Conservation (phyloP, 2,888 invertebrate genomes). For the Clivina fossor region DNA sequence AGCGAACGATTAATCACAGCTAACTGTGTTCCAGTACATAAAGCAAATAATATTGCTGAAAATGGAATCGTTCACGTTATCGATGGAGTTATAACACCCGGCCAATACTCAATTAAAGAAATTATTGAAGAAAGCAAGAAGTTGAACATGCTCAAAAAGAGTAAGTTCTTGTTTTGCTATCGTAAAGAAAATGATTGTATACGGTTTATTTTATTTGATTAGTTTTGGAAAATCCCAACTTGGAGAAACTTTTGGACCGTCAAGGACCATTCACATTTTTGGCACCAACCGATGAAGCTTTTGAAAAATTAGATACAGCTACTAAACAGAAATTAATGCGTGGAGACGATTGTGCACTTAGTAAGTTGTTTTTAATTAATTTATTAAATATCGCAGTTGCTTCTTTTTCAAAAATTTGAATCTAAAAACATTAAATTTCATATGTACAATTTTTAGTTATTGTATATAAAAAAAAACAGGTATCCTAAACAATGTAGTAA, state of each 20-base stretch:
- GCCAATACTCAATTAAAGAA: conserved; percentile 59
- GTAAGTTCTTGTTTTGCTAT: conserved; percentile 44
- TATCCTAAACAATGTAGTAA: too few species aligned
- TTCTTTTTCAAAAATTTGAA: neutral
- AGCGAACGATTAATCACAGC: conserved; percentile 60
- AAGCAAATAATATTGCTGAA: conserved; percentile 63
- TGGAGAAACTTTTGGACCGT: conserved; percentile 58
- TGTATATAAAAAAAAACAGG: too few species aligned
- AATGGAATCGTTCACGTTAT: conserved; percentile 69
- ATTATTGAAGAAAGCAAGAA: conserved; percentile 61
- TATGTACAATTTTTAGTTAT: too few species aligned
- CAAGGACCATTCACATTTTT: conserved; percentile 64
- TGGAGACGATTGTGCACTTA: conserved; percentile 62
- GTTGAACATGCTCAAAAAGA: conserved; percentile 60
- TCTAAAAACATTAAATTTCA: too few species aligned
- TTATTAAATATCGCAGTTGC: conserved; percentile 24
- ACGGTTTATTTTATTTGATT: conserved; percentile 34
- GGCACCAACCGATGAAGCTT: conserved; percentile 68
- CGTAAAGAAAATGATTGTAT: neutral
- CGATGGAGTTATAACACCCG: conserved; percentile 61
- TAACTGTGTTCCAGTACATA: conserved; percentile 66
- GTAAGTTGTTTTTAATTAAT: conserved; percentile 52
- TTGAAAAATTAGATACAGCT: conserved; percentile 59
- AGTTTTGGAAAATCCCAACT: conserved; percentile 62
- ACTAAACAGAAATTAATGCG: conserved; percentile 57